Evolutionary conservation across 1,140 invertebrate species (phyloP).

Genomic region (Cardiocondyla obscurior): DNA sequence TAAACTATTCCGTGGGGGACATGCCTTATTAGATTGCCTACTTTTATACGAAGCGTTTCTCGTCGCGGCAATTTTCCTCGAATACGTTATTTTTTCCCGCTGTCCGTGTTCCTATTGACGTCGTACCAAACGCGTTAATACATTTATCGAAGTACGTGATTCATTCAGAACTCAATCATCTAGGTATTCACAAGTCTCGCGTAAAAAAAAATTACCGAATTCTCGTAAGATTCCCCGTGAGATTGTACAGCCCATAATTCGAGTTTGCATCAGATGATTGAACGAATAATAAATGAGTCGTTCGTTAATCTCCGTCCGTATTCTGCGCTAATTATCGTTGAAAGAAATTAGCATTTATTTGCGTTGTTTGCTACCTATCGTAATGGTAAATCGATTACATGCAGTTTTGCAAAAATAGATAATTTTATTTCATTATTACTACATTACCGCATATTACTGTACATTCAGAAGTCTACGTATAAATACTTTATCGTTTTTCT

Average conservation of each 20-base stretch:
- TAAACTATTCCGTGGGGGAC: conserved; percentile 60
- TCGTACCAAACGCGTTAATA: not conserved
- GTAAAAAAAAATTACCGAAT: conserved; percentile 22
- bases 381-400: not conserved
- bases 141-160: conserved; percentile 30
- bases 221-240: not conserved
- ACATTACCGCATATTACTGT: too few species aligned
- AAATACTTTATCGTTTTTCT: not conserved
- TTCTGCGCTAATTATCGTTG: not conserved
- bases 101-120: conserved; percentile 1
- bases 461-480: not conserved
- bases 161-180: conserved; percentile 32
- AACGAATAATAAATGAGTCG: conserved; percentile 19
- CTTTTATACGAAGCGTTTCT: conserved; percentile 12
- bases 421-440: too few species aligned
- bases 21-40: conserved; percentile 40
- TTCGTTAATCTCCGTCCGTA: not conserved
- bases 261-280: not conserved
- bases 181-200: not conserved
- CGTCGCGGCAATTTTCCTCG: not conserved
- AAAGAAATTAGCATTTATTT: conserved; percentile 21
- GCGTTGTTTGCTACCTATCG: conserved; percentile 5
- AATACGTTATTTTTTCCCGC: conserved; percentile 17
- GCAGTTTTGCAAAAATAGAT: not conserved
- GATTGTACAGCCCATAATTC: not conserved